A percentile compares a stretch with the other conserved stretches of the same genome.
These are phyloP conservation scores for Druon quercuslanigerum DNA, from an alignment of 1,140 invertebrate genomes.

Conservation along the genomic window DNA sequence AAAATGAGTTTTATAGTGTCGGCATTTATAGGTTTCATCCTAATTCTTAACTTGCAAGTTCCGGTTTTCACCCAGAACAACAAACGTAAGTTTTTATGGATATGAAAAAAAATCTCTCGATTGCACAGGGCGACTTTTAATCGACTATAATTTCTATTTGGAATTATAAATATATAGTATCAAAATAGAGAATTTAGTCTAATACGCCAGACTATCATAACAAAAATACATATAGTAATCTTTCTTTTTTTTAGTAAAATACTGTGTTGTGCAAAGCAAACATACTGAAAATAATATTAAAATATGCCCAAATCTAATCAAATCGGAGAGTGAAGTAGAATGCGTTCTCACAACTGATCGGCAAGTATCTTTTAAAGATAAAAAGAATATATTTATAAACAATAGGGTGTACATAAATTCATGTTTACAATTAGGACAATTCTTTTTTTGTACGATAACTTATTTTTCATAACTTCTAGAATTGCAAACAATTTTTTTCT, in stretches of 20 bases:
- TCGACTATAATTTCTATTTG: no score
- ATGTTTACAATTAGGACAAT: not conserved
- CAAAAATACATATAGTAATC: not conserved
- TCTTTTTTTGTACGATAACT: not conserved
- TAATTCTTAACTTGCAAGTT: not conserved
- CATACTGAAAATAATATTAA: constrained; percentile 77
- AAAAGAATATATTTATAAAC: no score
- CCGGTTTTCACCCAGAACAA: not conserved
- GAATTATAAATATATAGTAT: not conserved
- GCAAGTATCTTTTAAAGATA: constrained; percentile 59
- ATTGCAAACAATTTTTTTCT: not conserved
- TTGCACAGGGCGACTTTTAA: not conserved
- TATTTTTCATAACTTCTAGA: not conserved
- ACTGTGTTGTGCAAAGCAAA: constrained; percentile 81
- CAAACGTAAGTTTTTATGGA: not conserved
- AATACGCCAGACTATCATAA: no score
- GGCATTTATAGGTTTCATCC: not conserved
- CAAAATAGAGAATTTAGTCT: not conserved
- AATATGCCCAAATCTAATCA: constrained; percentile 78
- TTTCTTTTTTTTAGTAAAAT: constrained; percentile 73
- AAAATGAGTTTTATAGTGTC: not conserved
- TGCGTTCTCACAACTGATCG: constrained; percentile 82
- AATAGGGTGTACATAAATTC: no score
- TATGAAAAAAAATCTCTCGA: not conserved
- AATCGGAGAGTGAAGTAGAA: constrained; percentile 74